phyloP scores from a whole-genome alignment of 2,797 vertebrate species.

The Distichodus sexfasciatus region DNA sequence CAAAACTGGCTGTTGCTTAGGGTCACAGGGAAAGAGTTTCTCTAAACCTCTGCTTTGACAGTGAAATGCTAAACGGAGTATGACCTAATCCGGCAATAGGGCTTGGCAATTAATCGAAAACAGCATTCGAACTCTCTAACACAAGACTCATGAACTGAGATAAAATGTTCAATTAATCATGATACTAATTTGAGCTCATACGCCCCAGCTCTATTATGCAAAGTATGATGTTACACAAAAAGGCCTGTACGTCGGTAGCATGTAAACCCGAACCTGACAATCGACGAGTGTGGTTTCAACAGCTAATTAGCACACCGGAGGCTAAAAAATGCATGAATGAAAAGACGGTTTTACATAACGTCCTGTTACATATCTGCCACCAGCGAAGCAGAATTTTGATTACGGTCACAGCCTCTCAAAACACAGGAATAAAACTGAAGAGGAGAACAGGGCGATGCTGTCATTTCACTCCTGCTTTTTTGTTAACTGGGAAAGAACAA shows the following conservation, averaged over 20 bases:
- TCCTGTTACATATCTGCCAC: not conserved
- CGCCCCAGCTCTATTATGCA: too few species aligned
- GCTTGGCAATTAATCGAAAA: too few species aligned
- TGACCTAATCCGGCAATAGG: too few species aligned
- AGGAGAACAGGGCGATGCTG: conserved; percentile 12
- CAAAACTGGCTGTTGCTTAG: conserved; percentile 8
- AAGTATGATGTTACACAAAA: not conserved
- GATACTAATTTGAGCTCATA: too few species aligned
- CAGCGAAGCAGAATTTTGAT: not conserved
- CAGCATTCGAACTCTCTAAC: too few species aligned
- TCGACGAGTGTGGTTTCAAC: not conserved
- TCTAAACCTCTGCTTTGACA: not conserved
- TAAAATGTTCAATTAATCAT: too few species aligned
- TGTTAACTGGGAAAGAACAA: conserved; percentile 42
- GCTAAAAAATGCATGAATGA: not conserved
- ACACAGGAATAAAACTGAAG: conserved; percentile 20
- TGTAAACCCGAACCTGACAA: not conserved
- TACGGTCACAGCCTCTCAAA: conserved; percentile 13
- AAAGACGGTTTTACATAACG: not conserved
- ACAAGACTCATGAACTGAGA: too few species aligned
- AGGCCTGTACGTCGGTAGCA: not conserved
- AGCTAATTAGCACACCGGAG: not conserved
- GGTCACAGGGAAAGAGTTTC: not conserved
- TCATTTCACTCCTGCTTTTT: conserved; percentile 4
- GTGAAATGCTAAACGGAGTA: not conserved